A percentile compares a stretch with the other conserved stretches of the same genome.
Evolutionary conservation across 2,113 vertebrate species (phyloP).

Genomic region (Grammomys surdaster): DNA sequence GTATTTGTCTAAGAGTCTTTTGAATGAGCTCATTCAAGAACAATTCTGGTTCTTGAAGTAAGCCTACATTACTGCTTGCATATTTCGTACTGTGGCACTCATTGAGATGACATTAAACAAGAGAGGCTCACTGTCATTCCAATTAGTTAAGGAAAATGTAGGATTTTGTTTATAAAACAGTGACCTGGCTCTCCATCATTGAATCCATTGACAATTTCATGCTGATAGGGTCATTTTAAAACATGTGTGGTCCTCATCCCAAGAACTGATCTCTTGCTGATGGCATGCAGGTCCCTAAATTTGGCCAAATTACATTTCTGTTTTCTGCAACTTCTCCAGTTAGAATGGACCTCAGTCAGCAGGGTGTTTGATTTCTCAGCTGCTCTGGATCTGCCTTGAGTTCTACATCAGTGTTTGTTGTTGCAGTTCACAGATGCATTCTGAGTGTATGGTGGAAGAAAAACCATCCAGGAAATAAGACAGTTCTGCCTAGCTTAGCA

Average conservation of each 20-base stretch:
- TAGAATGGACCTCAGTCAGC: not conserved
- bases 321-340: conserved; percentile 54
- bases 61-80: not conserved
- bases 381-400: conserved; percentile 24
- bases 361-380: not conserved
- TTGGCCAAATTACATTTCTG: not conserved
- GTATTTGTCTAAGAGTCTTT: not conserved
- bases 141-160: not conserved
- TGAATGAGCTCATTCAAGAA: not conserved
- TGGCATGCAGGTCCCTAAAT: not conserved
- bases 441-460: not conserved
- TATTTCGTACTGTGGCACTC: conserved; percentile 2
- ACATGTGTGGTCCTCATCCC: not conserved
- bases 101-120: not conserved
- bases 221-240: not conserved
- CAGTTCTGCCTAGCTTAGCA: not conserved
- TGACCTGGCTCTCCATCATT: not conserved
- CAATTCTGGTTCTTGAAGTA: not conserved
- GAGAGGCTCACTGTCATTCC: not conserved
- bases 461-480: not conserved
- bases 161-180: not conserved
- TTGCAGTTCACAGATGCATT: not conserved
- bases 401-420: not conserved
- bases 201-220: not conserved
- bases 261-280: not conserved